phyloP scores from a whole-genome alignment of 2,888 invertebrate species.

The Toxonevra muliebris region DNA sequence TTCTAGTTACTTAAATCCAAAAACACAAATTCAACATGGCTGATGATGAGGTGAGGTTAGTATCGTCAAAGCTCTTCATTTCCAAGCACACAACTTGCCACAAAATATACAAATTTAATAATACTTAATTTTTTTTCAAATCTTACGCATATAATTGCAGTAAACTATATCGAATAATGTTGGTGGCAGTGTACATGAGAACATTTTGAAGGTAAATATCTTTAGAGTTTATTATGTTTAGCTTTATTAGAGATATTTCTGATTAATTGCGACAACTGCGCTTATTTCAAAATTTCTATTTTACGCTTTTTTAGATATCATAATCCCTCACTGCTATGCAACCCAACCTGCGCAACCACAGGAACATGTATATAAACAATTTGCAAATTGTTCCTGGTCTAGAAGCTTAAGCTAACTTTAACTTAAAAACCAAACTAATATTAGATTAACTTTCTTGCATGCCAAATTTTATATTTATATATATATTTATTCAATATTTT shows the following conservation, averaged over 20 bases:
- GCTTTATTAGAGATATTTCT: background rate
- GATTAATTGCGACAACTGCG: background rate
- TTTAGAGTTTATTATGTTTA: background rate
- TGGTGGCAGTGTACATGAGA: slow-evolving; percentile 29
- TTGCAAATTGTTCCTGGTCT: too few species aligned
- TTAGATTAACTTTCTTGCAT: background rate
- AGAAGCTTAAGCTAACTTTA: background rate
- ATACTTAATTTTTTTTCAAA: slow-evolving; percentile 14
- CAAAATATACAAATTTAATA: background rate
- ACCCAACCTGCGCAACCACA: too few species aligned
- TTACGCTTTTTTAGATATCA: too few species aligned
- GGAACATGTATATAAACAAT: too few species aligned
- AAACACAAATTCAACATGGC: slow-evolving; percentile 75
- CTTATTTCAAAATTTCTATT: background rate
- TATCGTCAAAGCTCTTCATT: slow-evolving; percentile 53
- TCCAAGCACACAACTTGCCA: background rate
- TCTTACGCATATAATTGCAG: slow-evolving; percentile 26
- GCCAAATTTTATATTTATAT: too few species aligned
- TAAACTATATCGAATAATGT: slow-evolving; percentile 31
- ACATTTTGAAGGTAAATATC: slow-evolving; percentile 45
- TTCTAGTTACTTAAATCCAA: slow-evolving; percentile 56
- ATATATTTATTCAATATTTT: background rate
- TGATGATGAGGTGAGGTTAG: slow-evolving; percentile 95
- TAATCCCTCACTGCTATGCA: too few species aligned
- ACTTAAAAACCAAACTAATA: background rate